Conservation (phyloP, 2,888 invertebrate genomes). For the Spisula subtruncata region DNA sequence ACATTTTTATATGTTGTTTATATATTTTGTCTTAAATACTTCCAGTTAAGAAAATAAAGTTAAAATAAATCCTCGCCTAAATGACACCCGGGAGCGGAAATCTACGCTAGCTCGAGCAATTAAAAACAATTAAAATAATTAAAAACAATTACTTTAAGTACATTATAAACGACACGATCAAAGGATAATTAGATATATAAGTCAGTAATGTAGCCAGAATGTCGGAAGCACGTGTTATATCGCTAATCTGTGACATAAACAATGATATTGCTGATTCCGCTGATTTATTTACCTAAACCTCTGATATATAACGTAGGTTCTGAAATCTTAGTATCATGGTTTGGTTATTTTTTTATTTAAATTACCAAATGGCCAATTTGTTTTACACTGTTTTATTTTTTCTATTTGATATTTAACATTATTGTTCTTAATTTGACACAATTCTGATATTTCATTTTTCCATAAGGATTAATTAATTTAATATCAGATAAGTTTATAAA, state of each 20-base stretch:
- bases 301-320: background rate
- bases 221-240: conserved; percentile 5
- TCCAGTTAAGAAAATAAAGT: background rate
- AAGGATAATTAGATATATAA: background rate
- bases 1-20: conserved; percentile 8
- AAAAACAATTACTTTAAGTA: conserved; percentile 15
- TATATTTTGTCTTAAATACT: conserved; percentile 11
- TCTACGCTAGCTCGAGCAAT: conserved; percentile 8
- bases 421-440: too few relatives aligned
- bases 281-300: background rate
- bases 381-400: too few relatives aligned
- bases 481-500: too few relatives aligned
- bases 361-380: too few relatives aligned
- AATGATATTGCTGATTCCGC: background rate
- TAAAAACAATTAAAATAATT: conserved; percentile 32
- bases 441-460: too few relatives aligned
- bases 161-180: background rate
- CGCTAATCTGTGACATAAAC: background rate
- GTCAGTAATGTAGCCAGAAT: background rate
- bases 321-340: background rate
- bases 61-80: background rate
- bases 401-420: too few relatives aligned
- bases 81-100: background rate
- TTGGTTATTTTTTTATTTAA: too few relatives aligned
- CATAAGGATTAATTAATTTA: too few relatives aligned